Percentiles rank a stretch among this genome's conserved stretches.
Conservation (phyloP, 2,113 vertebrate genomes). For the Phaethornis superciliosus region DNA sequence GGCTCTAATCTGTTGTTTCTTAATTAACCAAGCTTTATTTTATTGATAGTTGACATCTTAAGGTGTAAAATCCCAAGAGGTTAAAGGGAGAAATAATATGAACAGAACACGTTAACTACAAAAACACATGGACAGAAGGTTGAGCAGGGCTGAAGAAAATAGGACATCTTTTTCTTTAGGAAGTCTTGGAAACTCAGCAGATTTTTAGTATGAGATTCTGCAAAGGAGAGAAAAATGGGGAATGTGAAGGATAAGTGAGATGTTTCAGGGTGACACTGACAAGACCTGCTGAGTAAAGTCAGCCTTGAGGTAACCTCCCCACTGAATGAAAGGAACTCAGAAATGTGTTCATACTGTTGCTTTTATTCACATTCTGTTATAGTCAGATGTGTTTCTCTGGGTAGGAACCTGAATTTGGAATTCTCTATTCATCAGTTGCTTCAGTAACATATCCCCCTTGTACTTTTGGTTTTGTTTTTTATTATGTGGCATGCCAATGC, state of each 20-base stretch:
- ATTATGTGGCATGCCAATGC: not conserved
- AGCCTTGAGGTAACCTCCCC: not conserved
- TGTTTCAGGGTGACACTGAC: not conserved
- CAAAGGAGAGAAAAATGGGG: not conserved
- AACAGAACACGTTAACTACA: too few relatives aligned
- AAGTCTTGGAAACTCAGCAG: not conserved
- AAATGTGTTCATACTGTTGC: not conserved
- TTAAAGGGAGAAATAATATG: not conserved
- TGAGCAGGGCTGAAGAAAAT: not conserved
- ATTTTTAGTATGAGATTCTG: not conserved
- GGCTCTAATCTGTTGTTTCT: not conserved
- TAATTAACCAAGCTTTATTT: not conserved
- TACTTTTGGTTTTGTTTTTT: not conserved
- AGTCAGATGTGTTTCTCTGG: not conserved
- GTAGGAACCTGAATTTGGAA: not conserved
- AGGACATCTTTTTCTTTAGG: not conserved
- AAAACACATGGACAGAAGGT: not conserved
- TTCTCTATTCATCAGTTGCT: not conserved
- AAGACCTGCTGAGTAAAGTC: not conserved
- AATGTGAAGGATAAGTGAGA: not conserved
- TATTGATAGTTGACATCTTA: not conserved
- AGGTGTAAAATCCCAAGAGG: not conserved
- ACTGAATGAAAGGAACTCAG: not conserved
- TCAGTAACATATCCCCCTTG: not conserved
- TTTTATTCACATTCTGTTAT: not conserved